phyloP scores from a whole-genome alignment of 2,113 vertebrate genomes.

The Bungarus multicinctus region DNA sequence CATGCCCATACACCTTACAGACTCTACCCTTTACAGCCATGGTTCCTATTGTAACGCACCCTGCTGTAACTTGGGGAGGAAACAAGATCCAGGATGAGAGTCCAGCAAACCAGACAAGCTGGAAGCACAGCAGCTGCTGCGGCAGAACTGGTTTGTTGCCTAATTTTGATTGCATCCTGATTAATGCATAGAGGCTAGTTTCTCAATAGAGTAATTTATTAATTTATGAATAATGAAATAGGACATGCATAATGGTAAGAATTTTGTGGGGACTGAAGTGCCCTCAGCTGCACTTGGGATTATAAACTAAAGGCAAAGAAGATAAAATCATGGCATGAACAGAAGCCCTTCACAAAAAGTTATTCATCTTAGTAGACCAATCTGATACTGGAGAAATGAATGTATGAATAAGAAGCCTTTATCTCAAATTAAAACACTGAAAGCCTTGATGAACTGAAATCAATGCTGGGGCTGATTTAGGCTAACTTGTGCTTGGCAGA shows the following conservation, averaged over 20 bases:
- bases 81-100: neutral
- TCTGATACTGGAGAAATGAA: neutral
- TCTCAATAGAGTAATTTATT: neutral
- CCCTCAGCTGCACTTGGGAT: neutral
- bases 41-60: neutral
- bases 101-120: neutral
- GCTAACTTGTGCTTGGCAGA: neutral
- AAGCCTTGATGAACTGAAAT: neutral
- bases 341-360: neutral
- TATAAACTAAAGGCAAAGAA: neutral
- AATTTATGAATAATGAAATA: neutral
- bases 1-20: neutral
- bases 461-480: neutral
- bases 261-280: neutral
- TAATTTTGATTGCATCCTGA: neutral
- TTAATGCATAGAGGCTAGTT: neutral
- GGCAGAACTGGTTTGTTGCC: neutral
- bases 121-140: neutral
- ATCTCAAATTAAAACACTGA: neutral
- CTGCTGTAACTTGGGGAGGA: neutral
- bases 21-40: neutral
- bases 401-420: neutral
- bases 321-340: neutral
- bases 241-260: neutral
- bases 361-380: neutral